A percentile compares a stretch with the other conserved stretches of the same genome.
phyloP scores from a whole-genome alignment of 2,888 invertebrate species.

The Hanleya hanleyi region DNA sequence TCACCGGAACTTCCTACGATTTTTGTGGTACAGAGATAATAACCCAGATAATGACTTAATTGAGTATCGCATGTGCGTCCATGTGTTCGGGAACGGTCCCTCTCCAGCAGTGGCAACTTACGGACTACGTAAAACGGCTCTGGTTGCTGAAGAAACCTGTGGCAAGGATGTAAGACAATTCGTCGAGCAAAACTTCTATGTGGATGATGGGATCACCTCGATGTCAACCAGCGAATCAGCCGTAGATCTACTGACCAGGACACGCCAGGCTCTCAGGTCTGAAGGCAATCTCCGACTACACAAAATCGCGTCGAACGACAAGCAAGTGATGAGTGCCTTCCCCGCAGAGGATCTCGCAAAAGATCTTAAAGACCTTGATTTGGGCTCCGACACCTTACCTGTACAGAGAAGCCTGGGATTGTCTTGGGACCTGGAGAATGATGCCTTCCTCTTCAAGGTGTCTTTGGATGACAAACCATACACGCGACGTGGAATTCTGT shows the following conservation, averaged over 20 bases:
- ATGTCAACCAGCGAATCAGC: constrained; percentile 21
- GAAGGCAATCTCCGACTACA: constrained; percentile 39
- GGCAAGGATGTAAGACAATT: constrained; percentile 31
- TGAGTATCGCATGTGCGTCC: constrained; percentile 29
- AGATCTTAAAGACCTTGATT: constrained; percentile 34
- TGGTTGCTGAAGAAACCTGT: neutral
- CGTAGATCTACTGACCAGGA: constrained; percentile 30
- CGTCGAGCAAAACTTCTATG: constrained; percentile 38
- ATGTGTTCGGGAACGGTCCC: constrained; percentile 29
- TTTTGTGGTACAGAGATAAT: constrained; percentile 22
- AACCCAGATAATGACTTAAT: constrained; percentile 14
- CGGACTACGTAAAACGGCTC: constrained; percentile 18
- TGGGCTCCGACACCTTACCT: constrained; percentile 15
- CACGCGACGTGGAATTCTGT: constrained; percentile 36
- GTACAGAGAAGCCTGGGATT: constrained; percentile 16
- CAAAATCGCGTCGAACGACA: constrained; percentile 43
- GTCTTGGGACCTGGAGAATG: constrained; percentile 34
- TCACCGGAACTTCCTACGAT: constrained; percentile 19
- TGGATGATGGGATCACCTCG: constrained; percentile 41
- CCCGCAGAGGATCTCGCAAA: constrained; percentile 35
- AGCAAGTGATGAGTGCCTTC: constrained; percentile 37
- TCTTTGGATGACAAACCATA: constrained; percentile 25
- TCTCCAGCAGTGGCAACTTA: constrained; percentile 25
- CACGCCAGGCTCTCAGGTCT: constrained; percentile 23
- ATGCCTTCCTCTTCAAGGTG: constrained; percentile 29